Evolutionary conservation across 2,797 vertebrate genomes (phyloP).

Genomic region (Oreochromis grahami): DNA sequence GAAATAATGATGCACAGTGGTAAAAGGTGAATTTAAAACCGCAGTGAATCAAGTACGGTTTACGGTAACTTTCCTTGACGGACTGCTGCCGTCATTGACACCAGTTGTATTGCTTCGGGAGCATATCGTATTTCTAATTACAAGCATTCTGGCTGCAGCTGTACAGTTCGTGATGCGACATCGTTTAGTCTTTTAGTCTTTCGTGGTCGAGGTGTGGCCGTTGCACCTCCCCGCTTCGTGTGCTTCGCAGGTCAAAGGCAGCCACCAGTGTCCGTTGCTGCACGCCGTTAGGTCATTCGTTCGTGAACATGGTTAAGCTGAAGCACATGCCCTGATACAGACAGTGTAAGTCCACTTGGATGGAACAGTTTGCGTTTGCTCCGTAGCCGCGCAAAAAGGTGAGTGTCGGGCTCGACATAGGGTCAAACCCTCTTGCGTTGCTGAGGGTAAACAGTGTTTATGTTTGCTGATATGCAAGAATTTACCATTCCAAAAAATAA

Average conservation of each 20-base stretch:
- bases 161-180: conserved; percentile 11
- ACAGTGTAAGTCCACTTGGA: conserved; percentile 1
- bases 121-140: conserved; percentile 31
- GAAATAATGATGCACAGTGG: conserved; percentile 27
- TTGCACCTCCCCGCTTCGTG: not conserved
- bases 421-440: conserved; percentile 11
- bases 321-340: conserved; percentile 44
- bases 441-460: conserved; percentile 26
- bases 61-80: conserved; percentile 21
- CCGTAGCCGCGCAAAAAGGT: not conserved
- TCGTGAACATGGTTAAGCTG: conserved; percentile 7
- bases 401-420: conserved; percentile 9
- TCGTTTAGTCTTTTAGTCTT: not conserved
- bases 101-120: conserved; percentile 45
- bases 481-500: conserved; percentile 36
- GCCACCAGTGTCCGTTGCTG: not conserved
- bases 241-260: conserved; percentile 28
- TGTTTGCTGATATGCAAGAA: conserved; percentile 44
- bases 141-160: conserved; percentile 22
- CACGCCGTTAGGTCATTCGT: not conserved
- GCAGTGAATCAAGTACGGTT: conserved; percentile 34
- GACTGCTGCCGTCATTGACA: conserved; percentile 12
- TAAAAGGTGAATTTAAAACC: conserved; percentile 24
- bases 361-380: not conserved
- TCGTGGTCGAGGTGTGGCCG: not conserved